Evolutionary conservation across 2,888 invertebrate species (phyloP).

Genomic region (Hirtodrosophila trivittata): DNA sequence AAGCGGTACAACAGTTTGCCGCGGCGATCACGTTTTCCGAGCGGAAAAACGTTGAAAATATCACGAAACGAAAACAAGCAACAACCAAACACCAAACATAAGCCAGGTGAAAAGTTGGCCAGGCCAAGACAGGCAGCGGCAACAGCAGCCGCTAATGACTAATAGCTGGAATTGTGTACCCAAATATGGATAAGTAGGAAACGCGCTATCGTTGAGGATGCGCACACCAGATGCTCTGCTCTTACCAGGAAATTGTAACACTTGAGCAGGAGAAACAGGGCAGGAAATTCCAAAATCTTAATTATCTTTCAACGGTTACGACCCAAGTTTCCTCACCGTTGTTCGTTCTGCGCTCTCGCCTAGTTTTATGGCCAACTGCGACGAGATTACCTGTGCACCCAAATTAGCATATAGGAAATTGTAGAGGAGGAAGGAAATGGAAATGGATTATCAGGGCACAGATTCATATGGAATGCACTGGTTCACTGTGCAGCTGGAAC

Average conservation of each 20-base stretch:
- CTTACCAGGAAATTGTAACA: slow-evolving; percentile 67
- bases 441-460: slow-evolving; percentile 18
- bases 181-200: slow-evolving; percentile 61
- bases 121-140: slow-evolving; percentile 34
- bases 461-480: no score
- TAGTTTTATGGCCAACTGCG: slow-evolving; percentile 28
- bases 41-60: slow-evolving; percentile 54
- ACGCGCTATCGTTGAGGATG: slow-evolving; percentile 51
- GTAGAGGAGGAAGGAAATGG: slow-evolving; percentile 10
- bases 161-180: slow-evolving; percentile 47
- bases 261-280: slow-evolving; percentile 39
- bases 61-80: slow-evolving; percentile 27
- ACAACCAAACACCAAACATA: slow-evolving; percentile 9
- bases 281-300: slow-evolving; percentile 71
- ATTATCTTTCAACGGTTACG: slow-evolving; percentile 38
- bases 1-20: slow-evolving; percentile 48
- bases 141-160: slow-evolving; percentile 58
- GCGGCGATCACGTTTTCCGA: slow-evolving; percentile 63
- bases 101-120: slow-evolving; percentile 57
- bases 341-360: neutral
- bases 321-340: slow-evolving; percentile 24
- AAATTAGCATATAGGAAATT: slow-evolving; percentile 50
- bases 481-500: no score
- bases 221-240: slow-evolving; percentile 45
- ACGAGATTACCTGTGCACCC: neutral